Evolutionary conservation across 2,888 invertebrate species (phyloP).

Genomic region (Acanthosepion pharaonis): DNA sequence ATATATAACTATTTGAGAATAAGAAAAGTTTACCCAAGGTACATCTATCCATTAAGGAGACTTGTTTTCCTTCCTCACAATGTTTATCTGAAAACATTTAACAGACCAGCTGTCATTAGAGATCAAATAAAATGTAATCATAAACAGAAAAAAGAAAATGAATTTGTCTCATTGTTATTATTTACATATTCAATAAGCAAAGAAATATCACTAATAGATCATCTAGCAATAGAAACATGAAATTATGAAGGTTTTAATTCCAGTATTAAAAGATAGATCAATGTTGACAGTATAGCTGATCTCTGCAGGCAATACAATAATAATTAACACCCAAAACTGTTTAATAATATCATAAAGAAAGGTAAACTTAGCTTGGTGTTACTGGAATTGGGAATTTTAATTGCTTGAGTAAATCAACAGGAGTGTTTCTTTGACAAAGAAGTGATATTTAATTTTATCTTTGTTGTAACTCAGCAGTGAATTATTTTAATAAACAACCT

Average conservation of each 20-base stretch:
- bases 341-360: background rate
- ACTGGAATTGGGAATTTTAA: background rate
- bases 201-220: background rate
- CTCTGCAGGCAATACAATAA: no score
- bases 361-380: background rate
- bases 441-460: background rate
- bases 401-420: background rate
- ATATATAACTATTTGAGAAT: background rate
- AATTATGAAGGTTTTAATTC: background rate
- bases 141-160: background rate
- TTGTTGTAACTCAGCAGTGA: background rate
- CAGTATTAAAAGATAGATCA: no score
- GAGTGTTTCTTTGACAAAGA: background rate
- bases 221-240: background rate
- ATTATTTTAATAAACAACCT: background rate
- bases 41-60: background rate
- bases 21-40: background rate
- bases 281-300: no score
- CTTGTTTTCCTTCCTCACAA: background rate
- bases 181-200: background rate
- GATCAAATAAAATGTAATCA: background rate
- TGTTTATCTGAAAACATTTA: background rate
- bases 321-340: no score
- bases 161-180: background rate
- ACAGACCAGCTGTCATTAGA: slow-evolving; percentile 33